Conservation (phyloP, 30 jellyfish, hydroid and myxozoan genomes). For the Sanderia malayensis region DNA sequence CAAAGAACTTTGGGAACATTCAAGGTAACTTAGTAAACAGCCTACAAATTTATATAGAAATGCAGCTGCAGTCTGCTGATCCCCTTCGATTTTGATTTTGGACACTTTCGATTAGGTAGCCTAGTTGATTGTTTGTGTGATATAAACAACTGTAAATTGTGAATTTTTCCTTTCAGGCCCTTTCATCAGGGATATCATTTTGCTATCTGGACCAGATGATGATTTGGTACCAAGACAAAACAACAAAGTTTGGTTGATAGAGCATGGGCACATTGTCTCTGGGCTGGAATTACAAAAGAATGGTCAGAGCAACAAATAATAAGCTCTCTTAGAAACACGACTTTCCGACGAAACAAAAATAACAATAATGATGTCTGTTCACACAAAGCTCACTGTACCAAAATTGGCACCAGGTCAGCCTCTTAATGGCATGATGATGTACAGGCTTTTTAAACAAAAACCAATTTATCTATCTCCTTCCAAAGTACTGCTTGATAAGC, state of each 20-base stretch:
- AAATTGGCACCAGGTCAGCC: conserved; percentile 24
- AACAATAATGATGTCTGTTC: conserved; percentile 22
- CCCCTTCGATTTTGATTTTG: too few relatives aligned
- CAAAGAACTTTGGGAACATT: background rate
- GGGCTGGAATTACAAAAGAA: conserved; percentile 23
- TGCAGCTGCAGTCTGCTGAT: background rate
- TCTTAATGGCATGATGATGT: conserved; percentile 23
- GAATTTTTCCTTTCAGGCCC: background rate
- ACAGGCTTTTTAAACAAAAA: conserved; percentile 15
- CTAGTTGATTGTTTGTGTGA: too few relatives aligned
- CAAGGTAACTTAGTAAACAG: background rate
- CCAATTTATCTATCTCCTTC: conserved; percentile 15
- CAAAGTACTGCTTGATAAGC: background rate
- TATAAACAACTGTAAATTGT: too few relatives aligned
- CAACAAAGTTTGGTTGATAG: conserved; percentile 7
- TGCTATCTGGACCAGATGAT: conserved; percentile 27
- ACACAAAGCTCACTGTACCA: conserved; percentile 12
- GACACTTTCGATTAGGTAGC: too few relatives aligned
- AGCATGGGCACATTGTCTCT: conserved; percentile 24
- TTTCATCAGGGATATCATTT: conserved; percentile 3
- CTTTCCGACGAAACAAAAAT: background rate
- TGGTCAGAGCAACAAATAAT: conserved; percentile 20
- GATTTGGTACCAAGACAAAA: conserved; percentile 17
- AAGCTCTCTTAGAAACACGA: background rate
- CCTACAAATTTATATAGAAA: background rate